Evolutionary conservation across 2,113 vertebrate genomes (phyloP), one percentile per base, ranked within the genome.

Genomic region (Heterotilapia buettikoferi): DNA sequence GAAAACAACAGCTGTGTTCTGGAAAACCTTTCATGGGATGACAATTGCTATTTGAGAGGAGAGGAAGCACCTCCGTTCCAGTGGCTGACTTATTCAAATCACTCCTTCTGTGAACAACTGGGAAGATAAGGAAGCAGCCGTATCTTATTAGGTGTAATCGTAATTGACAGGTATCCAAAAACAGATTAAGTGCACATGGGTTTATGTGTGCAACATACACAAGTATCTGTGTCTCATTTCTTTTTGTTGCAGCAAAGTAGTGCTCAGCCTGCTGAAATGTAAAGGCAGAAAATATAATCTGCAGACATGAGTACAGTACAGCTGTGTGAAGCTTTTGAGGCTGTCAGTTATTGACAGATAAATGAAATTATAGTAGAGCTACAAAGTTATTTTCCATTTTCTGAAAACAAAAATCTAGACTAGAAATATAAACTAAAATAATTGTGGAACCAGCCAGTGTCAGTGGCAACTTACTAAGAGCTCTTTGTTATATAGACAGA

Each of bases 161-260:
- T 80, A 93, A 93, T 89, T 91, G 93, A 94, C 93, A 92, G 79
- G 84, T 89, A 87, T 90, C 84, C 81, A 81, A 83, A 88, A 90
- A 54, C 33, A 14, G 63, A 71, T 79, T 84, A 47, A 80, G 57
- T 54, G 59, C 83, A 73, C 2, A 14, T 79, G 85, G 76, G 47
- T 79, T 76, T 63, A 40, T 33, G 80, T 68, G 80, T n/a, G 56
- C 59, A 86, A 59, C 81, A 63, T 16, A n/a, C 78, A 63, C 63
- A 79, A 71, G 78, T 71, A 50, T 63, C 33, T 4, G 26, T 33
- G 76, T 83, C 79, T 86, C 83, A 24, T 78, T 81, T 71, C 16
- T 31, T 40, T 88, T 86, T 83, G 47, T 71, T 89, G 59, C 83
- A 50, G 45, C 13, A 9, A 50, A 80, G 61, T 16, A 31, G 9